phyloP scores from a whole-genome alignment of 2,888 invertebrate genomes.

The Ametastegia equiseti region DNA sequence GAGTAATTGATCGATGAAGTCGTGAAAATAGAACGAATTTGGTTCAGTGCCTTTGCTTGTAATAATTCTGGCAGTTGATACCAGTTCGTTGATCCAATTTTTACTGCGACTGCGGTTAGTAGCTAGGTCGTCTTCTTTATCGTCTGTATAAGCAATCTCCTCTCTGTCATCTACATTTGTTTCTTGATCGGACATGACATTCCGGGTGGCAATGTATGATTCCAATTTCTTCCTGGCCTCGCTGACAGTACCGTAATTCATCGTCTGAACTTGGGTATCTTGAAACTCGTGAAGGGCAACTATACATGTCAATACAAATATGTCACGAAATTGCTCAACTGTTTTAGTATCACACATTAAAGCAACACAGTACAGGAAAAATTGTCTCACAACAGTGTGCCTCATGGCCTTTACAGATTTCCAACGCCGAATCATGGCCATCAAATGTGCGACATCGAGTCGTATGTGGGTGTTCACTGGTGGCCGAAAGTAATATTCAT shows the following conservation, averaged over 20 bases:
- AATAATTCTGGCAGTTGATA: neutral
- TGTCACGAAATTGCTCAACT: conserved; percentile 32
- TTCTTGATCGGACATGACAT: neutral
- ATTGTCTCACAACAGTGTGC: conserved; percentile 13
- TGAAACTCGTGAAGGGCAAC: neutral
- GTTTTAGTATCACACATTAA: conserved; percentile 41
- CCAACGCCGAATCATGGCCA: conserved; percentile 38
- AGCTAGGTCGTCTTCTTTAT: neutral
- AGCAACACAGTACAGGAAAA: conserved; percentile 20
- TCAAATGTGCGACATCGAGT: conserved; percentile 46
- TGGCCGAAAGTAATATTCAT: conserved; percentile 33
- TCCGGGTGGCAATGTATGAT: neutral
- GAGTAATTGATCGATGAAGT: conserved; percentile 44
- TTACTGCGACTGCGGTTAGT: neutral
- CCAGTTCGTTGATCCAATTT: neutral
- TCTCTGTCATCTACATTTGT: neutral
- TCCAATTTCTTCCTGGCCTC: neutral
- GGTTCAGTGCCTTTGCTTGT: conserved; percentile 5
- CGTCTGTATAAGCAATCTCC: neutral
- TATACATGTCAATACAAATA: conserved; percentile 31
- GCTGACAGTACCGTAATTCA: neutral
- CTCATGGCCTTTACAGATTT: conserved; percentile 6
- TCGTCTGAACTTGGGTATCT: neutral
- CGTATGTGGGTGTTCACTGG: conserved; percentile 35
- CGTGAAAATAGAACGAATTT: conserved; percentile 38